Percentiles rank a stretch among this genome's conserved stretches.
Conservation (phyloP, 2,113 vertebrate species). For the Callaeas wilsoni region DNA sequence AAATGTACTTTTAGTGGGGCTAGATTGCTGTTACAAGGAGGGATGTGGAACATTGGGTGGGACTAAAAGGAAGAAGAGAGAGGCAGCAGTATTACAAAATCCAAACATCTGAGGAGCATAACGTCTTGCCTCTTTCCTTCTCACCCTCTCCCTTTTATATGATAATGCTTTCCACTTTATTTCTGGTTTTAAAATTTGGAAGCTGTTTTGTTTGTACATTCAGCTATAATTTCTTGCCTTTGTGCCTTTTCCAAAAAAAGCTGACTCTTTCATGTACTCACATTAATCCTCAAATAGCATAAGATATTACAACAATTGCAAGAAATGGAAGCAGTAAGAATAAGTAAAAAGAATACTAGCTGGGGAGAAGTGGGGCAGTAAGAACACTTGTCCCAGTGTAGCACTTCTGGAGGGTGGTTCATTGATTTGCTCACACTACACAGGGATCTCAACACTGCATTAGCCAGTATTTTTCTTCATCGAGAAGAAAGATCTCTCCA, state of each 20-base stretch:
- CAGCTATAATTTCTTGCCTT: background rate
- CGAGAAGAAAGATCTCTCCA: background rate
- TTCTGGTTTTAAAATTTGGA: background rate
- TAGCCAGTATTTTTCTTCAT: background rate
- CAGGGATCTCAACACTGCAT: background rate
- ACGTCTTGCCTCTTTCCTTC: background rate
- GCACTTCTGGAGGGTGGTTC: background rate
- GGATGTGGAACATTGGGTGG: background rate
- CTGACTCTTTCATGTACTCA: background rate
- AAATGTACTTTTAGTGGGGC: background rate
- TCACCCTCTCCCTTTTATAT: background rate
- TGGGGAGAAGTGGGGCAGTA: background rate
- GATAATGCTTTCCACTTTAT: background rate
- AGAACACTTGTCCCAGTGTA: background rate
- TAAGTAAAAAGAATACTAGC: background rate
- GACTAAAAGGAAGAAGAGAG: background rate
- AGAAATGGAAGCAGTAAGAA: background rate
- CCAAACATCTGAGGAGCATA: background rate
- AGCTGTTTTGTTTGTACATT: background rate
- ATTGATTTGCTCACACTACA: background rate
- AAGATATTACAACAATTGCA: background rate
- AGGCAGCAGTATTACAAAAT: background rate
- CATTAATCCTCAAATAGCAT: background rate
- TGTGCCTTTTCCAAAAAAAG: background rate
- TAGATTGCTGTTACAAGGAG: background rate